These are phyloP conservation scores for Strigamia maritima DNA, from an alignment of 2,888 invertebrate genomes.

Conservation along the genomic window DNA sequence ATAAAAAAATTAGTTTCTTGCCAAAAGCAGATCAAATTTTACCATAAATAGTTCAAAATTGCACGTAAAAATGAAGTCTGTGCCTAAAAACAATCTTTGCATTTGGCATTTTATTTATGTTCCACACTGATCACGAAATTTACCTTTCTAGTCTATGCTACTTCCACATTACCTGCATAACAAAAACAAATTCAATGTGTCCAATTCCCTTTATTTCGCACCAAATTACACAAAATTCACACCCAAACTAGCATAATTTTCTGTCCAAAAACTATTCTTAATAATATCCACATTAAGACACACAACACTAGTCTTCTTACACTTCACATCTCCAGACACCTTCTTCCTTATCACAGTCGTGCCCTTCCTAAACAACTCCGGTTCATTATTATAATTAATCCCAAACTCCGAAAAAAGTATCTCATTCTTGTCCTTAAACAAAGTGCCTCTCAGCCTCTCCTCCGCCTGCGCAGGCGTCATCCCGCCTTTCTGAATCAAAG, in stretches of 20 bases:
- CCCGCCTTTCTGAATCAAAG: constrained; percentile 71
- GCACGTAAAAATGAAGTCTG: too few relatives aligned
- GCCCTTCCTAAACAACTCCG: constrained; percentile 81
- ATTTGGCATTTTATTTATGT: too few relatives aligned
- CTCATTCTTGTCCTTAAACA: constrained; percentile 89
- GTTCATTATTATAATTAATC: constrained; percentile 89
- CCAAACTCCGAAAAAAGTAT: constrained; percentile 82
- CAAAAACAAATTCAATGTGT: too few relatives aligned
- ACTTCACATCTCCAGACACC: constrained; percentile 53
- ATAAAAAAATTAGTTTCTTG: too few relatives aligned
- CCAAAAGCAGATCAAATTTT: too few relatives aligned
- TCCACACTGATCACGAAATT: too few relatives aligned
- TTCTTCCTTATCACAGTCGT: constrained; percentile 63
- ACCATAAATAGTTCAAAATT: too few relatives aligned
- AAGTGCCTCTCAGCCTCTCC: constrained; percentile 76
- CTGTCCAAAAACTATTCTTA: constrained; percentile 78
- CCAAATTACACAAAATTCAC: too few relatives aligned
- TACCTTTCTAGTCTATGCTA: too few relatives aligned
- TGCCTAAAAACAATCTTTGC: too few relatives aligned
- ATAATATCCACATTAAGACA: constrained; percentile 79
- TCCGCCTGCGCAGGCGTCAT: constrained; percentile 79
- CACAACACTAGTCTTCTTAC: constrained; percentile 53
- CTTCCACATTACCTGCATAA: too few relatives aligned
- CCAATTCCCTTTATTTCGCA: constrained; percentile 1
- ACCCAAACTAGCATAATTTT: too few relatives aligned